Evolutionary conservation across 2,888 invertebrate species (phyloP).

Genomic region (Mellilla xanthometata): DNA sequence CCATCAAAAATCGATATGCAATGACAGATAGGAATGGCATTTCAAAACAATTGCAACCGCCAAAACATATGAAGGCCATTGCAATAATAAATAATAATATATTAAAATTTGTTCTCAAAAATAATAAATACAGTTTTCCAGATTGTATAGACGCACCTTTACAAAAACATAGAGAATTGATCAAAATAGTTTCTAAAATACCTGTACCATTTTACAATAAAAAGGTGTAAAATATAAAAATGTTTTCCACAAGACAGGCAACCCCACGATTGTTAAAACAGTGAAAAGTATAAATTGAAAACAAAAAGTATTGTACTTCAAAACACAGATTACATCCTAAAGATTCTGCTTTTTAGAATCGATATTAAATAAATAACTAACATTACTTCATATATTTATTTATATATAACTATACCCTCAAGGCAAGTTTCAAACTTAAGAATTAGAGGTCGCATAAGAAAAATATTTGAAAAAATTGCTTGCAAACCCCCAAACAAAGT

Average conservation of each 20-base stretch:
- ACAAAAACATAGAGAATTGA: slow-evolving; percentile 13
- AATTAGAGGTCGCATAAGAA: no score
- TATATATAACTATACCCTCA: no score
- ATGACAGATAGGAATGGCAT: slow-evolving; percentile 42
- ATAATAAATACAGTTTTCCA: slow-evolving; percentile 26
- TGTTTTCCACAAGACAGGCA: no score
- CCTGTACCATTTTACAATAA: neutral
- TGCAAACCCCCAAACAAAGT: no score
- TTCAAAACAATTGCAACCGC: slow-evolving; percentile 36
- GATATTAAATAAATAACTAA: no score
- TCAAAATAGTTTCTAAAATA: slow-evolving; percentile 10
- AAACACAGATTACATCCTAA: no score
- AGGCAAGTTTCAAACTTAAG: no score
- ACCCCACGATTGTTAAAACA: neutral
- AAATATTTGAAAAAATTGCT: no score
- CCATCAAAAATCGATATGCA: neutral
- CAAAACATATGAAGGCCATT: slow-evolving; percentile 80
- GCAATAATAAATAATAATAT: slow-evolving; percentile 34
- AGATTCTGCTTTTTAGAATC: no score
- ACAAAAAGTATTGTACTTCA: neutral
- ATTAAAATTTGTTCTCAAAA: slow-evolving; percentile 23
- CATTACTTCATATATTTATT: no score
- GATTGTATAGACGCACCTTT: slow-evolving; percentile 19
- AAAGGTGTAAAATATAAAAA: neutral
- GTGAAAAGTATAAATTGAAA: slow-evolving; percentile 18